Evolutionary conservation across 2,888 invertebrate genomes (phyloP), one percentile per base, ranked within the genome.

Genomic region (Colostygia pectinataria): DNA sequence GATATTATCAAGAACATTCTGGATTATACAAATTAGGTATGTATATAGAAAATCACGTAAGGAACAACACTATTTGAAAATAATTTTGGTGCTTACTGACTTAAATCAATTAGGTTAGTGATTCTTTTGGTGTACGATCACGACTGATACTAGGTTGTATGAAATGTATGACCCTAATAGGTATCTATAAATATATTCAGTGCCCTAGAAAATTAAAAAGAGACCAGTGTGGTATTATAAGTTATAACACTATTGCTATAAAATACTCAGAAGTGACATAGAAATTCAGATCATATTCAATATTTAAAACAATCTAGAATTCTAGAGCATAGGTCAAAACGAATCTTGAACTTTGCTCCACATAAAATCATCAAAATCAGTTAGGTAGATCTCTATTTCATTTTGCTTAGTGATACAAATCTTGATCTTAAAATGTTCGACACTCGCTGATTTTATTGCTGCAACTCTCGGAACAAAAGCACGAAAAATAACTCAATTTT

Each of bases 401-500:
- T n/a, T n/a, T n/a, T n/a, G n/a, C n/a, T n/a, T n/a, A n/a, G n/a
- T n/a, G n/a, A n/a, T n/a, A n/a, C n/a, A n/a, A n/a, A n/a, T n/a
- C n/a, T n/a, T 18, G 18, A 18, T 18, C 18, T 18, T 27, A 43
- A 43, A 27, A 42, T 9, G 13, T 34, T 18, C 15, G 6, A 33
- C 14, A 14, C 13, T 43, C 32, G 31, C 46, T 12, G 36, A 57
- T 51, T 42, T 44, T 47, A 25, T 52, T 57, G 43, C 0, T 4
- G 55, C 41, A 54, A 55, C 39, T 45, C 25, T 14, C 52, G 59
- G 55, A 55, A 53, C 48, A 34, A 42, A 49, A 49, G 36, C 41
- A 47, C 42, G 38, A 49, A 56, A 57, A 58, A 48, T 55, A 45
- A 18, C 42, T 36, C 48, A 38, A 45, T 63, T 59, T 59, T 45